These are phyloP conservation scores for Agrotis exclamationis DNA, from an alignment of 2,888 invertebrate species.

Conservation along the genomic window DNA sequence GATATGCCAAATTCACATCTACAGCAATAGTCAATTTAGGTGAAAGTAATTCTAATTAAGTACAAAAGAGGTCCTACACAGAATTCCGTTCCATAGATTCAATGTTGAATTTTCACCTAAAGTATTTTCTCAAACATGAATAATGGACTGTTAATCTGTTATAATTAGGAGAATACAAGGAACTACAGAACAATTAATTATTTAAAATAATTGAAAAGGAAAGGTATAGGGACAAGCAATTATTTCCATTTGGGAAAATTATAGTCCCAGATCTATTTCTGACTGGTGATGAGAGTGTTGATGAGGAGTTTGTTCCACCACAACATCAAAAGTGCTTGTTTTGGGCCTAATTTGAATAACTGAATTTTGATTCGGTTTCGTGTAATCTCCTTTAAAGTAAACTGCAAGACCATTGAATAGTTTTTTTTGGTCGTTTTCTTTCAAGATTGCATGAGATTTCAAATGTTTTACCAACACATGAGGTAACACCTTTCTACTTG, in stretches of 20 bases:
- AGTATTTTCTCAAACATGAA: conserved; percentile 5
- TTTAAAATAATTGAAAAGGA: too few species aligned
- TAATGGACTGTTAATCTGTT: background rate
- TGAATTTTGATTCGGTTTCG: too few species aligned
- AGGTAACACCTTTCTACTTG: conserved; percentile 60
- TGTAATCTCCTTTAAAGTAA: background rate
- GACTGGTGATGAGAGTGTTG: too few species aligned
- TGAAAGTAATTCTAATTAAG: background rate
- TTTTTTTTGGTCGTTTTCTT: background rate
- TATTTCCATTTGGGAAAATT: background rate
- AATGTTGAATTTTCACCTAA: background rate
- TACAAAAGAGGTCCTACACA: background rate
- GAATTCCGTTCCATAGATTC: background rate
- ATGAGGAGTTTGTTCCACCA: too few species aligned
- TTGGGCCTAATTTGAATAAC: too few species aligned
- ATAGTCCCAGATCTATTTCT: background rate
- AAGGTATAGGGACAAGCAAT: too few species aligned
- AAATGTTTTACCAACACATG: conserved; percentile 36
- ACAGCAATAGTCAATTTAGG: background rate
- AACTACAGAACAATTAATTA: too few species aligned
- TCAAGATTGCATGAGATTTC: conserved; percentile 20
- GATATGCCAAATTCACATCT: background rate
- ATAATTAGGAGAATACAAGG: too few species aligned
- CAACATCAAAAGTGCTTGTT: too few species aligned
- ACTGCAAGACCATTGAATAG: background rate